Base-by-base conservation (phyloP, 2,888 invertebrate genomes). In the Salticus scenicus region DNA sequence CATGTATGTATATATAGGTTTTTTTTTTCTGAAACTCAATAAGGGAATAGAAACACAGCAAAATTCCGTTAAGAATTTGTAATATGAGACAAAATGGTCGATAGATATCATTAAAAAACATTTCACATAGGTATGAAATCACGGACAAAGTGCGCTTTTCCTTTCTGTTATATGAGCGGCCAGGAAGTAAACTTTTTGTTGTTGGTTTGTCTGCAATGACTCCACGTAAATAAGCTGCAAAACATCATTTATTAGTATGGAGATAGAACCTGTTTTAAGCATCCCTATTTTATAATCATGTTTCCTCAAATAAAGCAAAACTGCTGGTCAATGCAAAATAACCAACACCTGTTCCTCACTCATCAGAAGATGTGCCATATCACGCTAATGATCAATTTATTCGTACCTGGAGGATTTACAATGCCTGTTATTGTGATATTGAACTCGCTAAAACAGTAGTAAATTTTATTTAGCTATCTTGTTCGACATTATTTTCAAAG, bases 181-280 rank as follows among this genome's bases (percentile, higher is more conserved):
- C 70, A 84, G 83, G 83, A 84, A 84, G 47, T 66, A 8, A 17
- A 31, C 70, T 84, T 84, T 57, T 57, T 84, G 72, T 28, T 72
- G 28, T 67, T 28, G 20, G 57, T 24, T 17, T 70, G 77, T 77
- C 83, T 84, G 73, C 73, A 47, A 42, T 69, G 77, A 14, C 28
- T 24, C 14, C 8, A 70, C 20, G 8, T 42, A 42, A 27, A 41
- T 70, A 41, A 70, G 42, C 72, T 72, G 66, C 30, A 30, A 41
- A 41, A 51, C 31, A 24, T 20, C 69, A 75, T 66, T 84, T 84
- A 78, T 47, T 67, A 76, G 42, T 63, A 71, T 67, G 24, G 57
- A 57, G 20, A 57, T 57, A 12, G 5, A 5, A 24, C 24, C 57
- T 57, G 57, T 57, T 57, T 20, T 57, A 57, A 57, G 5, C 24